These are phyloP conservation scores for Boulengeromyrus knoepffleri DNA, from an alignment of 2,113 vertebrate genomes.

Conservation along the genomic window DNA sequence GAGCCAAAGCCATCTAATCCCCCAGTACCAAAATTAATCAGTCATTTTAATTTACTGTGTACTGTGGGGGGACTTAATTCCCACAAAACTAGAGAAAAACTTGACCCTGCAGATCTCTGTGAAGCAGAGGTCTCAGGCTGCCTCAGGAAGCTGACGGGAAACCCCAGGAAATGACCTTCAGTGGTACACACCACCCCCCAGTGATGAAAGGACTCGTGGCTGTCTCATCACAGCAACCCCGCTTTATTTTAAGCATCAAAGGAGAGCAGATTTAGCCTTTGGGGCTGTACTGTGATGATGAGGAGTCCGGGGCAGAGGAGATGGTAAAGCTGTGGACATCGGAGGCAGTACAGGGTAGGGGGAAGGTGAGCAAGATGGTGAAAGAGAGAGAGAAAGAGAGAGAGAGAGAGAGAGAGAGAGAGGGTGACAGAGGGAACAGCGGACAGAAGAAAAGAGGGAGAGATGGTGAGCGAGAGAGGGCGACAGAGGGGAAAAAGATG, in stretches of 20 bases:
- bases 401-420: neutral
- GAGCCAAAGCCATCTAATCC: neutral
- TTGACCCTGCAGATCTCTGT: neutral
- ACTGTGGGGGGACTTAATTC: neutral
- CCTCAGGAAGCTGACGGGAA: neutral
- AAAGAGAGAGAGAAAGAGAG: neutral
- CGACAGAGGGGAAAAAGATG: neutral
- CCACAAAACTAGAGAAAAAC: neutral
- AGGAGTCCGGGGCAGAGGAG: neutral
- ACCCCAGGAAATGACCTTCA: neutral
- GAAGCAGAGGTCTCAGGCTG: neutral
- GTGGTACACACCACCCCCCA: neutral
- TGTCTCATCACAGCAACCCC: neutral
- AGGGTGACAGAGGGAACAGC: neutral
- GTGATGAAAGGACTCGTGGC: neutral
- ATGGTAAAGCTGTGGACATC: neutral
- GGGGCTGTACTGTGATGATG: neutral
- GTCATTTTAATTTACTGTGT: constrained; percentile 10
- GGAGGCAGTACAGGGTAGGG: neutral
- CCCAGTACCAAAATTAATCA: neutral
- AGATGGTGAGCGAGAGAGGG: neutral
- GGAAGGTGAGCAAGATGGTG: neutral
- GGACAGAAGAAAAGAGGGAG: neutral
- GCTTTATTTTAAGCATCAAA: neutral
- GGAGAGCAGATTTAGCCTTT: neutral